Evolutionary conservation across 2,113 vertebrate species (phyloP).

Genomic region (Pseudopipra pipra): DNA sequence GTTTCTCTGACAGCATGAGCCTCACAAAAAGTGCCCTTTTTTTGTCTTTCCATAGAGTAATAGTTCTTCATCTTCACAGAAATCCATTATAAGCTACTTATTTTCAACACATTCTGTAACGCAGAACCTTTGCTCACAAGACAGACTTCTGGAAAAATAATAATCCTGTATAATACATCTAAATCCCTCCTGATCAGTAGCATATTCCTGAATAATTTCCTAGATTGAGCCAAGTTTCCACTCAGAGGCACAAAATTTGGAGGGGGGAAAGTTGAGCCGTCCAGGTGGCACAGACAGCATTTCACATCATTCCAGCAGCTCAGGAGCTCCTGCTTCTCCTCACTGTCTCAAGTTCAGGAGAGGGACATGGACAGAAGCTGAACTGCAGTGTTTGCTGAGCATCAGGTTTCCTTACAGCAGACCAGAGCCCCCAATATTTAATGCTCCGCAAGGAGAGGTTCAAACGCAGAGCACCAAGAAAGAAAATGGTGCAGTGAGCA

Average conservation of each 20-base stretch:
- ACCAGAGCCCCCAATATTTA: not conserved
- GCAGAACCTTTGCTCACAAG: slow-evolving; percentile 9
- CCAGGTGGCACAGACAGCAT: slow-evolving; percentile 44
- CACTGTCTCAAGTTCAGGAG: not conserved
- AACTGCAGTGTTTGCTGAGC: not conserved
- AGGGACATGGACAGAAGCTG: not conserved
- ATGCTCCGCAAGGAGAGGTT: not conserved
- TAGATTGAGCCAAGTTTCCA: slow-evolving; percentile 51
- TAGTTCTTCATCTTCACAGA: slow-evolving; percentile 23
- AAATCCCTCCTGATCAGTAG: slow-evolving; percentile 55
- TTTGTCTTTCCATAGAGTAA: slow-evolving; percentile 24
- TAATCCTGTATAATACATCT: slow-evolving; percentile 64
- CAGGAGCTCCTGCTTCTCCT: not conserved
- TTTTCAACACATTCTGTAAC: slow-evolving; percentile 58
- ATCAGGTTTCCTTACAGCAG: not conserved
- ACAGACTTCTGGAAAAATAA: slow-evolving; percentile 68
- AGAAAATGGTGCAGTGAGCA: slow-evolving; percentile 44
- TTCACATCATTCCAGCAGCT: slow-evolving; percentile 26
- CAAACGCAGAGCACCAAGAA: slow-evolving; percentile 3
- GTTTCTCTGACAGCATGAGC: not conserved
- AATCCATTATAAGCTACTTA: slow-evolving; percentile 63
- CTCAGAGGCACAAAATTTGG: slow-evolving; percentile 5
- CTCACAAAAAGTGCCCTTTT: not conserved
- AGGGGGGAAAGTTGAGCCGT: not conserved
- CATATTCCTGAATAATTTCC: slow-evolving; percentile 9